phyloP scores from a whole-genome alignment of 2,888 invertebrate species.

The Luperina testacea region DNA sequence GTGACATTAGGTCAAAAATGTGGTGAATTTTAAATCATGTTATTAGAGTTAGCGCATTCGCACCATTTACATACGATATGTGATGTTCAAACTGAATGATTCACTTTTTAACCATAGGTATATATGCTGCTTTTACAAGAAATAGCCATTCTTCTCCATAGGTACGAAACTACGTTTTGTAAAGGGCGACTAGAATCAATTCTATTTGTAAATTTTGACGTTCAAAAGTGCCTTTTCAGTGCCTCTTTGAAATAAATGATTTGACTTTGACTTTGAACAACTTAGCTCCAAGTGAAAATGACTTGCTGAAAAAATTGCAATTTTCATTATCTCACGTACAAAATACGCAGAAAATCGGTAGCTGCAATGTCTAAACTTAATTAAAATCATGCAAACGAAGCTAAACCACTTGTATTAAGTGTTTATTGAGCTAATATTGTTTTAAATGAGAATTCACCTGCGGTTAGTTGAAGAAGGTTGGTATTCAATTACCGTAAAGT shows the following conservation, averaged over 20 bases:
- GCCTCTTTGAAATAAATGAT: too few relatives aligned
- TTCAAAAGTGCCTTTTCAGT: too few relatives aligned
- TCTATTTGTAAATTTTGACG: too few relatives aligned
- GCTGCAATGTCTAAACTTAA: constrained; percentile 36
- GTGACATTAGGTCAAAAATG: neutral
- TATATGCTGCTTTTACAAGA: neutral
- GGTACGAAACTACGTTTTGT: too few relatives aligned
- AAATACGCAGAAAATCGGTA: constrained; percentile 1
- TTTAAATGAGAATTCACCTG: constrained; percentile 37
- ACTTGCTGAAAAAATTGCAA: neutral
- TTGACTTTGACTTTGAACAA: neutral
- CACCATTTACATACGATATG: constrained; percentile 4
- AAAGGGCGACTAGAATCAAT: too few relatives aligned
- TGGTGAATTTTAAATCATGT: neutral
- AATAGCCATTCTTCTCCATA: neutral
- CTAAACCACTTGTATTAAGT: constrained; percentile 19
- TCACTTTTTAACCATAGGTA: neutral
- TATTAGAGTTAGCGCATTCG: neutral
- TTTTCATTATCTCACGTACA: neutral
- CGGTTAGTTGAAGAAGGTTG: constrained; percentile 11
- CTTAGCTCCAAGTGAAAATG: neutral
- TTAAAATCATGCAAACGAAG: constrained; percentile 52
- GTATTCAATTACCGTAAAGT: constrained; percentile 36
- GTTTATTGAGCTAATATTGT: constrained; percentile 48
- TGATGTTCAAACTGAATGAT: neutral